Base-by-base conservation (phyloP, 2,888 invertebrate species). In the Cerceris rybyensis region DNA sequence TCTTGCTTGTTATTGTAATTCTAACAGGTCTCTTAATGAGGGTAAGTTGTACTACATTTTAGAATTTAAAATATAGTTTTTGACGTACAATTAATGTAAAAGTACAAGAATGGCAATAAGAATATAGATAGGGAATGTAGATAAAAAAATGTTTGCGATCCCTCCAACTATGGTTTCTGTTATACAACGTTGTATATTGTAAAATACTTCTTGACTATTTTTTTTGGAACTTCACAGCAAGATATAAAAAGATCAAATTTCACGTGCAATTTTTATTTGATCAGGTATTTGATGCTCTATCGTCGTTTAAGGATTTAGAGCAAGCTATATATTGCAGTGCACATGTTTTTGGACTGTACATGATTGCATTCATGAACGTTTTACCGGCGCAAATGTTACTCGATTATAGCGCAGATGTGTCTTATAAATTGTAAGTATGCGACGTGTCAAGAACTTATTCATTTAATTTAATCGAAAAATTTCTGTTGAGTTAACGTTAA, bases 311-410 rank as follows among this genome's bases (percentile, higher is more conserved):
- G n/a, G 43, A 16, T 28, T 14, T 61, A 17, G 17, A 13, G n/a
- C 13, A 61, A 0, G 14, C 13, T 2, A 8, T 61, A 6, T 0
- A 6, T 8, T 17, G 13, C 43, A 0, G 13, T 8, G 4, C 17
- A 0, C 61, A 61, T 13, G 14, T 11, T 11, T 28, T 7, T 4
- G 49, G 46, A 49, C 7, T 61, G 5, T 16, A 16, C 6, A 49
- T 61, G 6, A 9, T 61, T 14, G 7, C 46, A 5, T 61, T 61
- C 16, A 13, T 61, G 46, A 61, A 61, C 49, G 6, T 61, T 28
- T 9, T 61, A 11, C 61, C 61, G 50, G 61, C 17, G 46, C 61
- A 61, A 14, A 49, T 49, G 28, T 8, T 61, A 11, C 46, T 49
- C 16, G 46, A 61, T 16, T 11, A 49, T 17, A 13, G 46, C 17